Base-by-base conservation (phyloP, 64 coral and sea anemone species). In the Actinia tenebrosa region DNA sequence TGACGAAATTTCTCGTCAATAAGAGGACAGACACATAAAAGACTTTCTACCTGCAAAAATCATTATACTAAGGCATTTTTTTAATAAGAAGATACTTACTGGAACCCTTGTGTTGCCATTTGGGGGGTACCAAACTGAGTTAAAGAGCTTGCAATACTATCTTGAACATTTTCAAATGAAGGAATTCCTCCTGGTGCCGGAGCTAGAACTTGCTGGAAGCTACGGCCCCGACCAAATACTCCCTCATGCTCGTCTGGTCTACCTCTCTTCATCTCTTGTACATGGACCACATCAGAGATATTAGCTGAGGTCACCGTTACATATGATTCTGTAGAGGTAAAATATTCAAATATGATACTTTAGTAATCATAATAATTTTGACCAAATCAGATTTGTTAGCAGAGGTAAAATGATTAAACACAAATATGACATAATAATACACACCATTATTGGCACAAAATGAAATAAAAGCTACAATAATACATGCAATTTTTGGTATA, bases 191-290 rank as follows among this genome's bases (percentile, higher is more conserved):
- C 89, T 79, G 89, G 89, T 54, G 89, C 89, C 18, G 89, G 89
- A 25, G 89, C 89, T 79, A 91, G 84, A 62, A 91, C 89, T 13
- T 84, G 89, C 53, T 84, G 89, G 72, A 80, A 91, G 27, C 69
- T 42, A 14, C 26, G 69, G 85, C 89, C 78, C 71, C 89, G 72
- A 64, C 89, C 84, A 86, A 85, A 91, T 16, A 86, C 89, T 60
- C 89, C 53, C 68, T 91, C 89, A 59, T 91, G 89, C 50, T 91
- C 89, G 66, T 91, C 89, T 86, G 89, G 89, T 86, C 89, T 84
- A 44, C 75, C 89, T 64, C 89, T 91, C 89, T 91, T 91, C 89
- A 91, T 91, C 11, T 78, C 89, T 91, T 86, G 89, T 71, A 86
- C 23, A 71, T 66, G 42, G 63, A 56, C 89, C 83, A 86, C 89